Conservation (phyloP, 92 coral and sea anemone species). For the Porites divaricata region DNA sequence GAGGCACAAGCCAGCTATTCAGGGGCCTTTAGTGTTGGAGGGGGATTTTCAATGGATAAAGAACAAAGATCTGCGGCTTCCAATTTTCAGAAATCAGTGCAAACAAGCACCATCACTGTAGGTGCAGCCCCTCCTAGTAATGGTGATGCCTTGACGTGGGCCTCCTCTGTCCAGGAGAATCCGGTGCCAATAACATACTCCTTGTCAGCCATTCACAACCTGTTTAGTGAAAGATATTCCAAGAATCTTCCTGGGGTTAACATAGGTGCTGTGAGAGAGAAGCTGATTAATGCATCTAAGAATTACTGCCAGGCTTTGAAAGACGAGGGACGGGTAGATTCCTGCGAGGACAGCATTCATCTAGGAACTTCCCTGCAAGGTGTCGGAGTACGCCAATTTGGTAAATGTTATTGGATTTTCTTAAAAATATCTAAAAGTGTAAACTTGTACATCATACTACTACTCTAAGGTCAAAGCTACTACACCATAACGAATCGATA, state of each 20-base stretch:
- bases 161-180: slow-evolving; percentile 44
- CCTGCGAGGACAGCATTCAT: slow-evolving; percentile 2
- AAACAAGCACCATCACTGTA: slow-evolving; percentile 61
- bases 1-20: slow-evolving; percentile 71
- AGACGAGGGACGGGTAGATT: slow-evolving; percentile 23
- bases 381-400: background rate
- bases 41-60: slow-evolving; percentile 59
- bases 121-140: slow-evolving; percentile 71
- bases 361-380: slow-evolving; percentile 14
- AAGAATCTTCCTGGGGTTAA: slow-evolving; percentile 19
- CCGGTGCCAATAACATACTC: slow-evolving; percentile 63
- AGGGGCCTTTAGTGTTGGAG: slow-evolving; percentile 58
- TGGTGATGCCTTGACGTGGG: slow-evolving; percentile 70
- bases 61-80: slow-evolving; percentile 64
- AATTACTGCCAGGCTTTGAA: slow-evolving; percentile 31
- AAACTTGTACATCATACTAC: no score
- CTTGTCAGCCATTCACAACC: slow-evolving; percentile 34
- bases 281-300: slow-evolving; percentile 13
- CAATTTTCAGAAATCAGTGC: slow-evolving; percentile 44
- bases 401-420: slow-evolving; percentile 3
- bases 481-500: no score
- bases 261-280: slow-evolving; percentile 15
- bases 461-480: no score
- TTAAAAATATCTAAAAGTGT: background rate
- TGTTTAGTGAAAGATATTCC: slow-evolving; percentile 44